These are phyloP conservation scores for Electrona antarctica DNA, from an alignment of 2,113 vertebrate species.

Conservation along the genomic window DNA sequence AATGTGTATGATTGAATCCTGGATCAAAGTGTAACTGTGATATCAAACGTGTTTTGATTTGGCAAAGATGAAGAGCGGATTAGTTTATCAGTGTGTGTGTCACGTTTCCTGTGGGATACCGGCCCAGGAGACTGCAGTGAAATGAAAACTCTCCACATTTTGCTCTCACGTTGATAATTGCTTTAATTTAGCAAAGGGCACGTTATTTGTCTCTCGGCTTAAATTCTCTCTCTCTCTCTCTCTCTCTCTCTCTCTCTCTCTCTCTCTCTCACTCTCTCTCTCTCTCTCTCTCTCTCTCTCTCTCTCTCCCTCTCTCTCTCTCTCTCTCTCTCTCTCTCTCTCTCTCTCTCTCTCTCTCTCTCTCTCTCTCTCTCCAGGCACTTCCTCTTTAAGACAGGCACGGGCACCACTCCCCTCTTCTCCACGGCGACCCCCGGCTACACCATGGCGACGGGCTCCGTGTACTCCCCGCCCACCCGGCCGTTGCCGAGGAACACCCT, in stretches of 20 bases:
- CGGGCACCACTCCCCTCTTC: conserved; percentile 98
- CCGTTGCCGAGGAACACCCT: conserved; percentile 95
- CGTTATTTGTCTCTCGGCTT: background rate
- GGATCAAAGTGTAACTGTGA: too few relatives aligned
- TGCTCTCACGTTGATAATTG: too few relatives aligned
- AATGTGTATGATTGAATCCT: too few relatives aligned
- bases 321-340: background rate
- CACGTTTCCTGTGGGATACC: too few relatives aligned
- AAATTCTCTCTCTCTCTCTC: background rate
- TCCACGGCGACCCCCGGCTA: conserved; percentile 97
- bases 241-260: background rate
- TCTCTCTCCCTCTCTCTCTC: background rate
- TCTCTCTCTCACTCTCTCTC: background rate
- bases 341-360: background rate
- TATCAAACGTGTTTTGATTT: too few relatives aligned
- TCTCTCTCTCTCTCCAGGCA: conserved; percentile 81
- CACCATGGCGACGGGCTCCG: conserved; percentile 98
- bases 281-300: background rate
- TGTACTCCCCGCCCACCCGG: conserved; percentile 96
- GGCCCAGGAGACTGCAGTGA: too few relatives aligned
- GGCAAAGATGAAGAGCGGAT: too few relatives aligned
- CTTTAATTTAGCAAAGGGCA: too few relatives aligned
- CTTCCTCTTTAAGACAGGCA: conserved; percentile 99
- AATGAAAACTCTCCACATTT: too few relatives aligned
- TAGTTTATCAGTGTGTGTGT: too few relatives aligned